Evolutionary conservation across 2,113 vertebrate species (phyloP), one percentile per base, ranked within the genome.

Genomic region (Pelodiscus sinensis): DNA sequence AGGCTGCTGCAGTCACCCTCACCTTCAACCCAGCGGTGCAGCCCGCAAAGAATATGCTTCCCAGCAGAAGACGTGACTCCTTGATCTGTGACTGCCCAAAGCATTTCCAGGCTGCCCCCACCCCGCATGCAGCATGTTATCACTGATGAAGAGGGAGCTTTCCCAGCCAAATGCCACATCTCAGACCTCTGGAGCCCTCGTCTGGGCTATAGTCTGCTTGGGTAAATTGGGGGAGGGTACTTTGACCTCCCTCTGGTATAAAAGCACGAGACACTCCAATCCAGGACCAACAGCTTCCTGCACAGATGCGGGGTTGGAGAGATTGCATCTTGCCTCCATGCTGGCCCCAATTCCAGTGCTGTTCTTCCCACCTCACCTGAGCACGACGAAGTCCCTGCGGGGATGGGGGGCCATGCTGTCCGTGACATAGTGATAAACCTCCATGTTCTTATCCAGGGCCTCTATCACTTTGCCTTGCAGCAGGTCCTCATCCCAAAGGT

Each of bases 361-460:
- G 31, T 60, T 22, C 11, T 44, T 78, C 55, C 12, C 21, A 60
- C 18, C 97, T 98, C 91, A 99, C 98, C 98, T 97, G 44, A 99
- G 98, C 55, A 99, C 97, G 56, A 99, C 97, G 2, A 98, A 99
- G 93, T 99, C 98, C 18, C 98, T 92, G 90, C 97, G 97, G 0
- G 99, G 98, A 87, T 98, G 98, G 0, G 98, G 98, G 0, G 98
- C 98, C 98, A 99, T 99, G 98, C 98, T 98, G 97, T 99, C 98
- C 0, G 96, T 98, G 56, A 99, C 97, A 1, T 98, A 99, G 95
- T 99, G 98, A 78, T 98, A 99, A 56, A 99, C 95, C 82, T 99
- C 98, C 1, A 98, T 98, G 91, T 98, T 97, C 54, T 98, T 97
- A 94, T 97, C 98, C 93, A 99, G 94, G 19, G 97, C 97, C 87